Evolutionary conservation across 2,797 vertebrate genomes (phyloP).

Genomic region (Mareca penelope): DNA sequence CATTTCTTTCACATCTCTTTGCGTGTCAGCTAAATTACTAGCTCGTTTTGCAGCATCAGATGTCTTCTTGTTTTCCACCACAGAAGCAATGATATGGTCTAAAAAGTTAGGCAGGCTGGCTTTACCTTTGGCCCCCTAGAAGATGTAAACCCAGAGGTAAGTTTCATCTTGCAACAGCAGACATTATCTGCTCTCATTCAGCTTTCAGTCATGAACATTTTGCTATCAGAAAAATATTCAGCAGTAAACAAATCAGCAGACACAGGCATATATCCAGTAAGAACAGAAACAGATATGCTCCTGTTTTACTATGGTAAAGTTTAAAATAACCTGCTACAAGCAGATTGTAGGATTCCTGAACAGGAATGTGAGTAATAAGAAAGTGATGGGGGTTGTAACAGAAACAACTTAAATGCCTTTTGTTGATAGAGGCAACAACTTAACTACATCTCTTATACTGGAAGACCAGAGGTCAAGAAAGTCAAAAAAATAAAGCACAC

Average conservation of each 20-base stretch:
- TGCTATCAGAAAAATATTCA: not conserved
- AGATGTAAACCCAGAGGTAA: constrained; percentile 52
- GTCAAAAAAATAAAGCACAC: not conserved
- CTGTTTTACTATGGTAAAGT: not conserved
- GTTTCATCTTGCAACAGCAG: not conserved
- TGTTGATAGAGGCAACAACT: not conserved
- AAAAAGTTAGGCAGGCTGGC: constrained; percentile 96
- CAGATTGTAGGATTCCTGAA: no score
- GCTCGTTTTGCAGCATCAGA: constrained; percentile 90
- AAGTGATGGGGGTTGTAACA: not conserved
- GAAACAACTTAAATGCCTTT: not conserved
- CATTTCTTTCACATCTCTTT: constrained; percentile 84
- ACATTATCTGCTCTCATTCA: not conserved
- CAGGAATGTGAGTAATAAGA: not conserved
- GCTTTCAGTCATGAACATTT: not conserved
- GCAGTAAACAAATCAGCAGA: not conserved
- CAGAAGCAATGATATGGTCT: constrained; percentile 98
- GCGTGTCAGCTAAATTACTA: constrained; percentile 78
- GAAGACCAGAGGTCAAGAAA: not conserved
- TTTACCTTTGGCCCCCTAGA: constrained; percentile 92
- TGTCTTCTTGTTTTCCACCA: constrained; percentile 98
- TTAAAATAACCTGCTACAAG: not conserved
- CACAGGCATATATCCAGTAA: not conserved
- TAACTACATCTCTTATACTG: not conserved
- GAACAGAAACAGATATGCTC: not conserved